These are phyloP conservation scores for Serripes groenlandicus DNA, from an alignment of 2,888 invertebrate species.

Conservation along the genomic window DNA sequence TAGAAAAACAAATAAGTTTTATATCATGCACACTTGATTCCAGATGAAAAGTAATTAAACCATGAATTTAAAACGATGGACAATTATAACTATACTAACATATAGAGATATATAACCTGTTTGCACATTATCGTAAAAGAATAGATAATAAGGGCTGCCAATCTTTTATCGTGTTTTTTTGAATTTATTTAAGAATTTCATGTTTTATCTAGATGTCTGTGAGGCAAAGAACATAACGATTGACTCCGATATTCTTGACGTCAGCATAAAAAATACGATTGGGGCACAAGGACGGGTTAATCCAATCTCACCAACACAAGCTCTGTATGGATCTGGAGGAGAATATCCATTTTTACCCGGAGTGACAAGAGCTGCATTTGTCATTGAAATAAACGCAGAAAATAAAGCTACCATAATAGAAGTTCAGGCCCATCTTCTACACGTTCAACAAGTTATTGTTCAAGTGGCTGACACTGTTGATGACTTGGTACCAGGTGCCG, in stretches of 20 bases:
- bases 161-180: neutral
- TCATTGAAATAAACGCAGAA: constrained; percentile 22
- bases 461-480: constrained; percentile 10
- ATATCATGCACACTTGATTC: neutral
- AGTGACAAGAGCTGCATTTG: constrained; percentile 7
- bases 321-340: constrained; percentile 34
- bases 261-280: constrained; percentile 20
- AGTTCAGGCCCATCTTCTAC: constrained; percentile 10
- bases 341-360: constrained; percentile 24
- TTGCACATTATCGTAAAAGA: neutral
- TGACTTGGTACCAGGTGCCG: neutral
- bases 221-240: constrained; percentile 8
- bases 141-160: neutral
- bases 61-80: neutral
- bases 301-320: constrained; percentile 20
- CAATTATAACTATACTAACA: neutral
- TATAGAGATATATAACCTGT: neutral
- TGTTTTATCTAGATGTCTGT: constrained; percentile 23
- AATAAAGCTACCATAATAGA: constrained; percentile 21
- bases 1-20: too few relatives aligned
- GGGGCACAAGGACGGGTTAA: constrained; percentile 13
- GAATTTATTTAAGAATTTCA: neutral
- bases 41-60: neutral
- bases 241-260: constrained; percentile 11
- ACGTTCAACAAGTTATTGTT: constrained; percentile 28